Conservation (phyloP, 2,113 vertebrate species). For the Heterotilapia buettikoferi region DNA sequence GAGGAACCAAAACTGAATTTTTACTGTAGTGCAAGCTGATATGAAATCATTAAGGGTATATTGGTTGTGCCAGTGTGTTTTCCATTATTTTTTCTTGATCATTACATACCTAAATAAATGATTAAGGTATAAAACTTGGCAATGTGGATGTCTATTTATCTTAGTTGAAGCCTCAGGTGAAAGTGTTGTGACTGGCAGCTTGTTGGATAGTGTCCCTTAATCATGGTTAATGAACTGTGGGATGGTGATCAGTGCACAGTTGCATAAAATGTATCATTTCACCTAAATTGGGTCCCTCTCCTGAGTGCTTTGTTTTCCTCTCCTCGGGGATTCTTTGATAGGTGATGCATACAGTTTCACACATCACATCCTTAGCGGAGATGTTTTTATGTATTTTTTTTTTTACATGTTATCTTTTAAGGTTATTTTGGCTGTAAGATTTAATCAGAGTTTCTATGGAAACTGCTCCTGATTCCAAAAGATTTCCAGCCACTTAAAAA, state of each 20-base stretch:
- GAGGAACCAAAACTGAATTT: neutral
- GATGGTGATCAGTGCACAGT: constrained; percentile 18
- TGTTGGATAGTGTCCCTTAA: neutral
- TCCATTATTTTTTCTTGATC: neutral
- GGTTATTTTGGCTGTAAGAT: neutral
- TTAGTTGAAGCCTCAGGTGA: neutral
- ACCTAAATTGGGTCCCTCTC: neutral
- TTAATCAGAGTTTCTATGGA: constrained; percentile 11
- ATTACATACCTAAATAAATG: neutral
- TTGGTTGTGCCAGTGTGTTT: neutral
- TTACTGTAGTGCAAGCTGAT: neutral
- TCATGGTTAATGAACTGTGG: constrained; percentile 22
- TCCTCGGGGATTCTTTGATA: neutral
- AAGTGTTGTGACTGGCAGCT: neutral
- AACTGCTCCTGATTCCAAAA: neutral
- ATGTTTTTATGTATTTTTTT: neutral
- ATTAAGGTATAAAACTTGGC: neutral
- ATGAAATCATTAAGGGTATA: neutral
- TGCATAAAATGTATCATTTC: neutral
- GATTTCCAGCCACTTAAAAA: constrained; percentile 1
- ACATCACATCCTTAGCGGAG: neutral
- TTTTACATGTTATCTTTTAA: neutral
- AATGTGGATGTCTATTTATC: neutral
- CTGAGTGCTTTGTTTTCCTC: neutral
- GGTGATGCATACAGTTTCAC: neutral